Percentiles rank a stretch among this genome's conserved stretches.
These are phyloP conservation scores for Peromyscus polionotus DNA, from an alignment of 2,113 vertebrate genomes.

Conservation along the genomic window DNA sequence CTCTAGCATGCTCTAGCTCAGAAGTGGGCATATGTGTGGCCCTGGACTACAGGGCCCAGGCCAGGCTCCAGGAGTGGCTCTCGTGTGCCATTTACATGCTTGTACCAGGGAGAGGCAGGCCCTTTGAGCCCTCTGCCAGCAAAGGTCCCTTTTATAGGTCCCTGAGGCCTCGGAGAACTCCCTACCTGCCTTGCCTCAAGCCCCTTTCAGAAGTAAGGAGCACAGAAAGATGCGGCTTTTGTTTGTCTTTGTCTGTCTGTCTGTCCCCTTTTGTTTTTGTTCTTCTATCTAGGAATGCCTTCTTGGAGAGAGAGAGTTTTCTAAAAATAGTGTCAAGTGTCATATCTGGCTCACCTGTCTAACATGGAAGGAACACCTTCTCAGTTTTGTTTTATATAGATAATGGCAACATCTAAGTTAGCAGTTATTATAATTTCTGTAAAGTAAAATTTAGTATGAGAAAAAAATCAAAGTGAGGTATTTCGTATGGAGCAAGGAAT, in stretches of 20 bases:
- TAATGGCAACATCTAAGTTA: neutral
- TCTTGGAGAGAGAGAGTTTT: constrained; percentile 45
- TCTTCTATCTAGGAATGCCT: constrained; percentile 14
- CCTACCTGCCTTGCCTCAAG: neutral
- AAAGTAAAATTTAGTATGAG: neutral
- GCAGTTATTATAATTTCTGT: neutral
- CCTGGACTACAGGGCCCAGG: neutral
- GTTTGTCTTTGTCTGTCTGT: neutral
- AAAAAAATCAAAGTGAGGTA: neutral
- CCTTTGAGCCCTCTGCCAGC: neutral
- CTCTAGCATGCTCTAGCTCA: neutral
- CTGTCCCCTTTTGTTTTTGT: neutral
- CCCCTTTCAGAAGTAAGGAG: neutral
- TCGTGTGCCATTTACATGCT: neutral
- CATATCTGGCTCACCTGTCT: neutral
- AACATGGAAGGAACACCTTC: neutral
- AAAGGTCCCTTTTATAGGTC: neutral
- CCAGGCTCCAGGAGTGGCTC: neutral
- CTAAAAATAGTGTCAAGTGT: constrained; percentile 1
- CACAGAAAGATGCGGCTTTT: neutral
- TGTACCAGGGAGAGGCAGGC: no score
- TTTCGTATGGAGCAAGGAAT: neutral
- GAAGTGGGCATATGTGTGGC: neutral
- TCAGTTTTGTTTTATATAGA: neutral
- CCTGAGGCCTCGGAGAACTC: neutral